These are phyloP conservation scores for Tipula unca DNA, from an alignment of 2,888 invertebrate species.

Conservation along the genomic window DNA sequence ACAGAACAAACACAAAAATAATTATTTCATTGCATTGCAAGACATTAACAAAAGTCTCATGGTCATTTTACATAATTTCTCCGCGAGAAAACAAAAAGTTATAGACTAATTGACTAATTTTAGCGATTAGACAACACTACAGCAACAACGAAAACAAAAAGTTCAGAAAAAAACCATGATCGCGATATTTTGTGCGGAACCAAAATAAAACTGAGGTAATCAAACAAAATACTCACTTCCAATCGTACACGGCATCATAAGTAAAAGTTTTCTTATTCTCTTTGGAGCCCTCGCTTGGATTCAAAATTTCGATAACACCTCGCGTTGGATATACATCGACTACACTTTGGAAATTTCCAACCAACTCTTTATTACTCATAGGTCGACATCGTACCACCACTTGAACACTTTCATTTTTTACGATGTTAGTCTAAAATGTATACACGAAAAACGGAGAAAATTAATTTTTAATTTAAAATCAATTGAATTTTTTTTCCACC, in stretches of 20 bases:
- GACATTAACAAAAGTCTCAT: not conserved
- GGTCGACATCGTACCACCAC: slow-evolving; percentile 97
- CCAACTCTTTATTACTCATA: slow-evolving; percentile 77
- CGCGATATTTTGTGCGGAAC: not conserved
- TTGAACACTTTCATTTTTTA: slow-evolving; percentile 21
- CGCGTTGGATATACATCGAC: slow-evolving; percentile 78
- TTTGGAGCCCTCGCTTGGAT: slow-evolving; percentile 62
- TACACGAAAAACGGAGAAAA: not conserved
- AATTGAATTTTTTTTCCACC: not conserved
- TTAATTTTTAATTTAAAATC: not conserved
- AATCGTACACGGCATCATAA: slow-evolving; percentile 96
- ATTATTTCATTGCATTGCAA: not conserved
- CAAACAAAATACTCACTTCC: slow-evolving; percentile 46
- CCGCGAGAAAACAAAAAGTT: not conserved
- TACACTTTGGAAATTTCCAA: slow-evolving; percentile 45
- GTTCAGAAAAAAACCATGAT: not conserved
- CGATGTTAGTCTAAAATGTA: not conserved
- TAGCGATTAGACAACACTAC: not conserved
- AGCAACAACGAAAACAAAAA: not conserved
- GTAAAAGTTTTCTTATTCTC: slow-evolving; percentile 89
- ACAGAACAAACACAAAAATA: not conserved
- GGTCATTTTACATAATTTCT: not conserved
- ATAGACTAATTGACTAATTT: not conserved
- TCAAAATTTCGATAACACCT: slow-evolving; percentile 84
- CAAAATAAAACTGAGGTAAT: not conserved